Evolutionary conservation across 2,888 invertebrate genomes (phyloP).

Genomic region (Halictus ligatus): DNA sequence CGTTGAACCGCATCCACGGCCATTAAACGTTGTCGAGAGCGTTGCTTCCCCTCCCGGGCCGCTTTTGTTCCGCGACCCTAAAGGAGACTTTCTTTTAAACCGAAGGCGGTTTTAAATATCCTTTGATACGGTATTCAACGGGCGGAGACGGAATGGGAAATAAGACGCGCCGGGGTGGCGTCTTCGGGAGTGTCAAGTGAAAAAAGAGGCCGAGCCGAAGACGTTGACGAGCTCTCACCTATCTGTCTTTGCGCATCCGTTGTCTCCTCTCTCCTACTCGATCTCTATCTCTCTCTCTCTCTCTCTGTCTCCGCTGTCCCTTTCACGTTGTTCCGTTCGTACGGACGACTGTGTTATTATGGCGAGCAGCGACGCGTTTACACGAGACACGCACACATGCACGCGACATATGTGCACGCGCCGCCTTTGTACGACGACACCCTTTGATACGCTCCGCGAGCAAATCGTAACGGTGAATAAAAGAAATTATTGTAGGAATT

Average conservation of each 20-base stretch:
- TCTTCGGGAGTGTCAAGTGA: constrained; percentile 46
- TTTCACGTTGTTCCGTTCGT: background rate
- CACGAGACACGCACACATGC: constrained; percentile 8
- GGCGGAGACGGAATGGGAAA: constrained; percentile 42
- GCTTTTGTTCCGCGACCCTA: constrained; percentile 55
- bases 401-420: background rate
- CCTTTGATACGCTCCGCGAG: background rate
- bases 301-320: background rate
- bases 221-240: constrained; percentile 32
- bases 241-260: background rate
- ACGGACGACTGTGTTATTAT: constrained; percentile 39
- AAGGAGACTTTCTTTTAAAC: constrained; percentile 65
- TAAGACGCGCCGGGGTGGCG: constrained; percentile 56
- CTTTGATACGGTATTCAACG: constrained; percentile 63
- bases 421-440: background rate
- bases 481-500: constrained; percentile 35
- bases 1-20: constrained; percentile 44
- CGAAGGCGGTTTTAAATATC: constrained; percentile 67
- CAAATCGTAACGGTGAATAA: constrained; percentile 4
- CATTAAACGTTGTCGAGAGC: constrained; percentile 68
- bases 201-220: constrained; percentile 33
- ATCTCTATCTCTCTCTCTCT: too few species aligned
- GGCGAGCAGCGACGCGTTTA: constrained; percentile 24
- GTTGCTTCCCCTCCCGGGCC: constrained; percentile 20
- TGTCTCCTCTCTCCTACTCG: background rate